Percentiles rank a stretch among this genome's conserved stretches.
Evolutionary conservation across 64 coral and sea anemone genomes (phyloP).

Genomic region (Acropora tenuis): DNA sequence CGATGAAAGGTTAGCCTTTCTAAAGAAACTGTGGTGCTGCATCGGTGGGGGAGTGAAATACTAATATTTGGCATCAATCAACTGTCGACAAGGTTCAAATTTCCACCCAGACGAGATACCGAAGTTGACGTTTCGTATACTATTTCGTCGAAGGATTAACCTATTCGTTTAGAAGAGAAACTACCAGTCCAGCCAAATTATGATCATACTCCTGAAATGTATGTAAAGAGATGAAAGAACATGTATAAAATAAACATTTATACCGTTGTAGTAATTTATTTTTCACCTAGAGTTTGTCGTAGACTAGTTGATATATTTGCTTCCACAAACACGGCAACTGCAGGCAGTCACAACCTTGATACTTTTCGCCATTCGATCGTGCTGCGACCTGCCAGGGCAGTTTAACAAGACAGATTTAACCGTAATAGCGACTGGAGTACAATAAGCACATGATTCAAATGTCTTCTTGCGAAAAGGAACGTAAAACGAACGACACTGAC

Average conservation of each 20-base stretch:
- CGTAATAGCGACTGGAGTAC: constrained; percentile 37
- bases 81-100: too few species aligned
- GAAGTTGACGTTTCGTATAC: too few species aligned
- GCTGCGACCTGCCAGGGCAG: constrained; percentile 3
- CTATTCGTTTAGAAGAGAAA: too few species aligned
- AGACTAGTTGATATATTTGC: constrained; percentile 1
- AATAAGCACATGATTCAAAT: constrained; percentile 57
- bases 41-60: too few species aligned
- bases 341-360: constrained; percentile 52
- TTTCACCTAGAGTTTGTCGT: neutral
- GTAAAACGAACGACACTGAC: constrained; percentile 58
- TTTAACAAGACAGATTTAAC: constrained; percentile 30
- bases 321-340: constrained; percentile 53
- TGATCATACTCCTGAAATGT: too few species aligned
- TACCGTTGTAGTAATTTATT: neutral
- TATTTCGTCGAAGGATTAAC: too few species aligned
- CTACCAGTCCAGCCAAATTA: too few species aligned
- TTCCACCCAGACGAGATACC: too few species aligned
- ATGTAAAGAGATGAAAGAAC: too few species aligned
- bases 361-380: neutral
- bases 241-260: neutral
- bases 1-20: too few species aligned
- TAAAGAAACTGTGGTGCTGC: too few species aligned
- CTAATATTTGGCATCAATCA: too few species aligned
- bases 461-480: constrained; percentile 20